Percentiles rank a stretch among this genome's conserved stretches.
These are phyloP conservation scores for Drosophila kambysellisi DNA, from an alignment of 2,888 invertebrate species.

Conservation along the genomic window DNA sequence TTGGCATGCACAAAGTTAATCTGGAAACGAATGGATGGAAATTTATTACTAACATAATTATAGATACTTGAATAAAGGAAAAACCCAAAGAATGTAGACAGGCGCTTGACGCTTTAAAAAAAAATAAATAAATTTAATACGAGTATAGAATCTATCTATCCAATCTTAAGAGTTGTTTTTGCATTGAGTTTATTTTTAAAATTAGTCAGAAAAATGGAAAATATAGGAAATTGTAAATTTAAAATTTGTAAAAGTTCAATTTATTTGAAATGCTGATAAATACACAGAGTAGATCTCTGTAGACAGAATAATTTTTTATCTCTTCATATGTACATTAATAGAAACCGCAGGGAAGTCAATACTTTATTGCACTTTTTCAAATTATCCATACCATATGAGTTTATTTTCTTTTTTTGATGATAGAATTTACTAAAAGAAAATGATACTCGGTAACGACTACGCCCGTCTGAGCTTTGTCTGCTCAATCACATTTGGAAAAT, in stretches of 20 bases:
- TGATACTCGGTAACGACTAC: conserved; percentile 1
- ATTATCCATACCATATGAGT: not conserved
- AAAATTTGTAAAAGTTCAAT: no score
- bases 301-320: no score
- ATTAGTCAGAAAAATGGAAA: not conserved
- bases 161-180: not conserved
- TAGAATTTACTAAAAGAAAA: conserved; percentile 14
- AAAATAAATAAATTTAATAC: not conserved
- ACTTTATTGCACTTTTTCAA: not conserved
- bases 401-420: not conserved
- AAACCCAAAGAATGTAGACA: not conserved
- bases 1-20: conserved; percentile 6
- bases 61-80: not conserved
- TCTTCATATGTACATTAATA: not conserved
- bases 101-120: not conserved
- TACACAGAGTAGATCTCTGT: not conserved
- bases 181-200: not conserved
- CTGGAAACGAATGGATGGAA: not conserved
- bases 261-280: not conserved
- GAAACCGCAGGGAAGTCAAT: not conserved
- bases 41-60: not conserved
- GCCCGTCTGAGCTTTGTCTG: conserved; percentile 26
- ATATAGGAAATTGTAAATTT: not conserved
- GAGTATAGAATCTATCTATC: not conserved
- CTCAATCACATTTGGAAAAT: conserved; percentile 65